These are phyloP conservation scores for Spheniscus mendiculus DNA, from an alignment of 2,113 vertebrate genomes.

Conservation along the genomic window DNA sequence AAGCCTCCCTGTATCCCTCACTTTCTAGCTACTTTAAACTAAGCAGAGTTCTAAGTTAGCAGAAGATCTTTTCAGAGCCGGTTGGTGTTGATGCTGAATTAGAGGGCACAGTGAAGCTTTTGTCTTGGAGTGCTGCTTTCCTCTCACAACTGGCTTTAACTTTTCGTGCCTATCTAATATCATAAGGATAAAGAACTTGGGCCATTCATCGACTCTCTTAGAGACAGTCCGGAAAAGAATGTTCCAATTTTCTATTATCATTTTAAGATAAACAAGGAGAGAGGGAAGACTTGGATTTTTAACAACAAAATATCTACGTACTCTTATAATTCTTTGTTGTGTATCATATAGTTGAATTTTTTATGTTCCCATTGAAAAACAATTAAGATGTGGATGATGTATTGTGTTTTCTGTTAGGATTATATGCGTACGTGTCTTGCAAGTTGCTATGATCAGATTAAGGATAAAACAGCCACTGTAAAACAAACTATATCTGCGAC, in stretches of 20 bases:
- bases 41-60: background rate
- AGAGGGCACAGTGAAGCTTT: background rate
- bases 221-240: background rate
- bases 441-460: background rate
- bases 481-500: background rate
- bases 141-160: background rate
- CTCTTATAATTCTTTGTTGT: background rate
- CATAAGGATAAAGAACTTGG: background rate
- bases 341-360: background rate
- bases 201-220: background rate
- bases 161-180: fast-evolving
- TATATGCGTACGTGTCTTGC: background rate
- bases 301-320: fast-evolving
- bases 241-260: background rate
- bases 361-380: background rate
- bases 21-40: background rate
- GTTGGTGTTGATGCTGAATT: background rate
- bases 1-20: background rate
- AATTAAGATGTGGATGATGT: background rate
- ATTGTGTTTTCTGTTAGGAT: background rate
- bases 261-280: background rate
- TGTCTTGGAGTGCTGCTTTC: background rate
- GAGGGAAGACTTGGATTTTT: background rate
- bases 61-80: background rate
- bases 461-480: background rate